Percentiles rank a stretch among this genome's conserved stretches.
Conservation (phyloP, 2,797 vertebrate species). For the Galaxias olidus region DNA sequence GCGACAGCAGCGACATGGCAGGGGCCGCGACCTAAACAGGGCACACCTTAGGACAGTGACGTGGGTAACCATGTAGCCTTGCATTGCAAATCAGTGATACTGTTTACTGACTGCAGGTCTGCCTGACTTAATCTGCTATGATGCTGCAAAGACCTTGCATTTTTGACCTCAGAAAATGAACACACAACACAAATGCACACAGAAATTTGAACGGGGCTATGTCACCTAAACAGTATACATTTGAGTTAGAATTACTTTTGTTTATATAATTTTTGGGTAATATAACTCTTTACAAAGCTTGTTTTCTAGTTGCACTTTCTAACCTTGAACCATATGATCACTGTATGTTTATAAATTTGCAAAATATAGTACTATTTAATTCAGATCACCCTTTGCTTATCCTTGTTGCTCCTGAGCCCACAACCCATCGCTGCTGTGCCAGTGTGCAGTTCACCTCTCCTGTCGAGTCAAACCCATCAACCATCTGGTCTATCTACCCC, state of each 20-base stretch:
- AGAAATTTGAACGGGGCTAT: neutral
- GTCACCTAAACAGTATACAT: too few relatives aligned
- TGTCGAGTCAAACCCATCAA: conserved; percentile 41
- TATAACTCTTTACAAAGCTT: too few relatives aligned
- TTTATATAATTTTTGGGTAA: too few relatives aligned
- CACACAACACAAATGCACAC: neutral
- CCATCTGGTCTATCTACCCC: conserved; percentile 40
- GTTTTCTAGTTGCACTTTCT: too few relatives aligned
- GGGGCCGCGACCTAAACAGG: neutral
- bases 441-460: conserved; percentile 32
- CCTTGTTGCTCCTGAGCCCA: too few relatives aligned
- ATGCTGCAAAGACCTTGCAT: neutral
- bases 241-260: too few relatives aligned
- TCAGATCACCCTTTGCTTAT: neutral
- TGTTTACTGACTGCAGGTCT: neutral
- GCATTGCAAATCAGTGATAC: neutral
- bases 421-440: neutral
- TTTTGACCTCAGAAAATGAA: neutral
- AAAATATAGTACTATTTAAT: neutral
- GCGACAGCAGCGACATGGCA: neutral
- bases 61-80: neutral
- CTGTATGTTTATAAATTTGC: too few relatives aligned
- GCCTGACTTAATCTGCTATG: neutral
- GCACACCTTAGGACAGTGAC: neutral
- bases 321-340: too few relatives aligned